A percentile compares a stretch with the other conserved stretches of the same genome.
phyloP scores from a whole-genome alignment of 2,797 vertebrate species.

The Hypotaenidia okinawae region DNA sequence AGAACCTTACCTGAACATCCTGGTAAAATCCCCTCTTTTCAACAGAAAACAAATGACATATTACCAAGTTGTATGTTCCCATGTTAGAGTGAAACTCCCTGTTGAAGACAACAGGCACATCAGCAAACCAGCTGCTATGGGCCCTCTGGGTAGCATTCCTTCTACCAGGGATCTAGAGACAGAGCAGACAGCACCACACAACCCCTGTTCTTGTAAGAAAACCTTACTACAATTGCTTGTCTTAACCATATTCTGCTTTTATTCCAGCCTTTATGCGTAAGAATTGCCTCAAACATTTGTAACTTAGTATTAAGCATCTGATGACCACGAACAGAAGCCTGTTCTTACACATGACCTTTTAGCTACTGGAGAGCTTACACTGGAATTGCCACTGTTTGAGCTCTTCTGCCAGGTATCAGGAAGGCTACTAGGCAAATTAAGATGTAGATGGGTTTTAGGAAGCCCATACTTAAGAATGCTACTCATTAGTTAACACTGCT shows the following conservation, averaged over 20 bases:
- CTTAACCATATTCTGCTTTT: background rate
- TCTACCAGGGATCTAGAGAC: background rate
- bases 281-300: background rate
- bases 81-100: rapidly evolving
- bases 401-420: background rate
- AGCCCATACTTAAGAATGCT: background rate
- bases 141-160: background rate
- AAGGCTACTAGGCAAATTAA: background rate
- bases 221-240: background rate
- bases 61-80: background rate
- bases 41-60: background rate
- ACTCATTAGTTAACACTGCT: background rate
- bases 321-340: background rate
- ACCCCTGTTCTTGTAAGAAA: background rate
- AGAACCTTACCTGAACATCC: background rate
- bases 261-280: background rate
- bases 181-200: background rate
- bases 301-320: background rate
- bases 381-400: background rate
- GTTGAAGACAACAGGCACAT: rapidly evolving
- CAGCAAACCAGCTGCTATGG: background rate
- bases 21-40: background rate
- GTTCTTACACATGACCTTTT: background rate
- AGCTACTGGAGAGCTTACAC: background rate
- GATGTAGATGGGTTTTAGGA: background rate